Base-by-base conservation (phyloP, 2,113 vertebrate genomes). In the Nibea albiflora region DNA sequence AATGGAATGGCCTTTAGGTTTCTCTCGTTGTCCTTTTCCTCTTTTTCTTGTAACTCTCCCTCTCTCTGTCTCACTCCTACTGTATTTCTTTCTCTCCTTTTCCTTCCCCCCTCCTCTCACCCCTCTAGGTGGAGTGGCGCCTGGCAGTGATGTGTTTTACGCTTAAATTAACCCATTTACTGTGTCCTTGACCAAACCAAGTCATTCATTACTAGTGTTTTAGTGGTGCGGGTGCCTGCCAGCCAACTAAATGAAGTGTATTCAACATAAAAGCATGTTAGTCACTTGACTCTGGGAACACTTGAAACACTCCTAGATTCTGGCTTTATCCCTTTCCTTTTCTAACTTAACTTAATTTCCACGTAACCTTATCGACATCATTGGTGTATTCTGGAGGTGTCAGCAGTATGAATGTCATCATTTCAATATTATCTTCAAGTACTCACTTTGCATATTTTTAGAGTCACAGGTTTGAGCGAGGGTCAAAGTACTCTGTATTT, bases 1-100 rank as follows among this genome's bases (percentile, higher is more conserved):
- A 92, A 94, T 94, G 89, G 92, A 94, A 94, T 94, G 92, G 93
- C 92, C 91, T 93, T 94, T 94, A 86, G 84, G 82, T 88, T 90
- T 88, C 87, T 84, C 79, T 83, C 85, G 11, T 83, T 83, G 88
- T 90, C 77, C 81, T 84, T 79, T 80, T 70, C 54, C 63, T 86
- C 70, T 68, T 62, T 73, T 76, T 85, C 50, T 85, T 79, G 39
- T 85, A 70, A 86, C 76, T 70, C 60, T 80, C 66, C 17, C 26
- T 75, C 56, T 63, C 68, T 77, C 66, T 72, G 35, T 15, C 67
- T 70, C 62, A 22, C 62, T 56, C 56, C 1, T 9, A 58, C 61
- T 44, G 24, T 57, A 61, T 22, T 65, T 68, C 64, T 49, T 35
- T 31, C 54, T 78, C 19, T 57, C 53, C 75, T 14, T 49, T 54